These are phyloP conservation scores for Cerastis rubricosa DNA, from an alignment of 2,888 invertebrate genomes.

Conservation along the genomic window DNA sequence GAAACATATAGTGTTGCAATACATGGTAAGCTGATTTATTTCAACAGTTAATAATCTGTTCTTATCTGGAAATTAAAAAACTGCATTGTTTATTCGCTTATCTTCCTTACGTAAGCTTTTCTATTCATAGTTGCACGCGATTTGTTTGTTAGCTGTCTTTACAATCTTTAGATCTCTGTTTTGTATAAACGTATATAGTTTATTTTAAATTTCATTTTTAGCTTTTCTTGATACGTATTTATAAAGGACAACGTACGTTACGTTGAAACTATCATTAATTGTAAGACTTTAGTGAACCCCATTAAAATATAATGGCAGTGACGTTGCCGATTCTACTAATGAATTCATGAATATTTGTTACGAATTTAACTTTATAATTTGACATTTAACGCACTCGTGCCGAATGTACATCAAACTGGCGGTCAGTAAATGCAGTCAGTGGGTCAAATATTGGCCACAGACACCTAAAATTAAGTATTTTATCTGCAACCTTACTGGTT, in stretches of 20 bases:
- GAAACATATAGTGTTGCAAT: slow-evolving; percentile 44
- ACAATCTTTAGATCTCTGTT: slow-evolving; percentile 18
- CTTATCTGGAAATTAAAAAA: slow-evolving; percentile 49
- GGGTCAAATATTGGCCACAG: slow-evolving; percentile 81
- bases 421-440: slow-evolving; percentile 76
- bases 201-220: not conserved
- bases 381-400: slow-evolving; percentile 56
- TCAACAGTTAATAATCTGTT: slow-evolving; percentile 28
- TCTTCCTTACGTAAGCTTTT: slow-evolving; percentile 42
- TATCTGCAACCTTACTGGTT: slow-evolving; percentile 74
- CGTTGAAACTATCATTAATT: slow-evolving; percentile 10
- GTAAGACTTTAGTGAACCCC: not conserved
- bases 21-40: slow-evolving; percentile 37
- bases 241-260: not conserved
- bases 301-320: slow-evolving; percentile 27
- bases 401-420: slow-evolving; percentile 57
- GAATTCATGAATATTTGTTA: slow-evolving; percentile 28
- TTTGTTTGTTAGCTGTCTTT: slow-evolving; percentile 30
- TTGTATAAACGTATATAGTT: slow-evolving; percentile 4
- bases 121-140: slow-evolving; percentile 49
- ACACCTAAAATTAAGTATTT: slow-evolving; percentile 76
- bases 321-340: slow-evolving; percentile 17
- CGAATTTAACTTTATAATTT: slow-evolving; percentile 52
- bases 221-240: not conserved
- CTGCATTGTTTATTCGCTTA: slow-evolving; percentile 43